These are phyloP conservation scores for Orientallactaga bullata DNA, from an alignment of 2,113 vertebrate genomes.

Conservation along the genomic window DNA sequence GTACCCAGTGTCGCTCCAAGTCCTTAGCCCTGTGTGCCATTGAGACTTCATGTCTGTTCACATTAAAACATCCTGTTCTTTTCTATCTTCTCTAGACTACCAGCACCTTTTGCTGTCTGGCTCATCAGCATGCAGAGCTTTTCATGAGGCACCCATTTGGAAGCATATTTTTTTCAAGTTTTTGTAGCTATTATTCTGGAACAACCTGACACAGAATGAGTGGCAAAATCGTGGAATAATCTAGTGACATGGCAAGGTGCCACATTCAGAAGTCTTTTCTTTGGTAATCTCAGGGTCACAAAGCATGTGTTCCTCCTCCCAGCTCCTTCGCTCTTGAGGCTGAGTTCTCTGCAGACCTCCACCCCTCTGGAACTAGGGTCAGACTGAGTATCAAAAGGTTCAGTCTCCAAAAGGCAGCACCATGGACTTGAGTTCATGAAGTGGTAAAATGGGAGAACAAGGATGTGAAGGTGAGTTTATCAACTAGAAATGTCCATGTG, in stretches of 20 bases:
- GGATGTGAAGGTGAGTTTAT: background rate
- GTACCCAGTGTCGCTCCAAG: background rate
- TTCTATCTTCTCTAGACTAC: background rate
- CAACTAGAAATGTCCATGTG: background rate
- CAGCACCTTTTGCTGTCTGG: background rate
- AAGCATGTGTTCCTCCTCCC: background rate
- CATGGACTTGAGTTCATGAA: background rate
- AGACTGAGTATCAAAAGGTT: background rate
- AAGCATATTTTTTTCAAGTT: background rate
- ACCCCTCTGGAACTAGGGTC: background rate
- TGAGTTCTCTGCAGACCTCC: background rate
- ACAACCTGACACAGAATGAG: background rate
- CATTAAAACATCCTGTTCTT: background rate
- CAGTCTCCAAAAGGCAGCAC: background rate
- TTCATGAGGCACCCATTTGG: background rate
- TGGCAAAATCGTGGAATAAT: background rate
- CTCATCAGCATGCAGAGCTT: background rate
- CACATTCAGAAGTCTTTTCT: background rate
- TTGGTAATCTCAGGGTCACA: too few relatives aligned
- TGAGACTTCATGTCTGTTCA: background rate
- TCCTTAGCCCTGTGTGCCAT: rapidly evolving
- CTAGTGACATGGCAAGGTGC: background rate
- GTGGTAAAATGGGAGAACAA: background rate
- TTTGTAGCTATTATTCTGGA: background rate
- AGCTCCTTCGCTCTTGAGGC: background rate